Base-by-base conservation (phyloP, 1,140 invertebrate species). In the Cherax quadricarinatus region DNA sequence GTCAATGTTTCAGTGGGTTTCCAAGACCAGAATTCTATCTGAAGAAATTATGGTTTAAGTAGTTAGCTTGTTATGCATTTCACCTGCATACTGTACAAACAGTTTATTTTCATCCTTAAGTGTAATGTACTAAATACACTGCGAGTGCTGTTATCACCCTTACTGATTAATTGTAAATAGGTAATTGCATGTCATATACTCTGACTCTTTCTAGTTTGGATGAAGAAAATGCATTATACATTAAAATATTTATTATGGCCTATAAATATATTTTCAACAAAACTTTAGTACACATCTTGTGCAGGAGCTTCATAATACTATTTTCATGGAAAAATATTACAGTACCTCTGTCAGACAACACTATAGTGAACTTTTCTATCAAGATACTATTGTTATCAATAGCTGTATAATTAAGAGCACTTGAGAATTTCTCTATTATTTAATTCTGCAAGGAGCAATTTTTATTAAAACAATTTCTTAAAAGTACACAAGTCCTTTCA, bases 241-340 rank as follows among this genome's bases (percentile, higher is more conserved):
- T 30, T 83, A 83, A 83, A 83, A 83, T 83, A 83, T 83, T 83
- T 83, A 83, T 83, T 83, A 83, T 83, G 81, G 51, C 81, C 81
- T 83, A 83, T 83, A 83, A 83, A 83, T 83, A 83, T 83, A 83
- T 24, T 57, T 83, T 83, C 81, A 83, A 83, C 81, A 83, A 83
- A 83, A 83, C 53, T 83, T 83, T 10, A 83, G 18, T 83, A 83
- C 81, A 83, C 51, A 60, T 57, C 51, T 83, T 83, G 81, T 83
- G 81, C 81, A 83, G 57, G n/a, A 30, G 21, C 60, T 83, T 57
- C 81, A 57, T 21, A 57, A n/a, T 30, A 75, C 14, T 30, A 21
- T 30, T 75, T 75, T 66, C 62, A 75, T 75, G 70, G 21, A 24
- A 75, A 75, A 75, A 75, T 75, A 75, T 75, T 12, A 41, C 30